Percentiles rank a stretch among this genome's conserved stretches.
Evolutionary conservation across 2,797 vertebrate genomes (phyloP).

Genomic region (Helarctos malayanus): DNA sequence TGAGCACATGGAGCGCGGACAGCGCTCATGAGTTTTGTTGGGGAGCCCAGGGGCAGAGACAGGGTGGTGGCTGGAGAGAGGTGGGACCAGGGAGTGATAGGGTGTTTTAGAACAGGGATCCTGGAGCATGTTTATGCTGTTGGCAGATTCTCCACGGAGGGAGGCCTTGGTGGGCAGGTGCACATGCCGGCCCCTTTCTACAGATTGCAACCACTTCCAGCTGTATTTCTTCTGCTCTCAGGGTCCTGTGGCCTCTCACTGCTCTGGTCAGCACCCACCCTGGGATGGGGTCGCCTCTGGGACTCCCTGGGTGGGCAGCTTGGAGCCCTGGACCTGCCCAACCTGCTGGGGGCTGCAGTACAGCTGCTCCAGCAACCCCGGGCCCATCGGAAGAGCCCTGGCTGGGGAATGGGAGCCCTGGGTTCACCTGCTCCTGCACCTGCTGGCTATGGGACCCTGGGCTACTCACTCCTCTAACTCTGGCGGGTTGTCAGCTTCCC

Average conservation of each 20-base stretch:
- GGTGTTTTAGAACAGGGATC: neutral
- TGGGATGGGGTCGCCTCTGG: neutral
- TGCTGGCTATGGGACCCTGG: neutral
- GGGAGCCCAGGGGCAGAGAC: neutral
- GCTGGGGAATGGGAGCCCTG: rapidly evolving
- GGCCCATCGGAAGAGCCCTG: neutral
- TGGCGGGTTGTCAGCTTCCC: neutral
- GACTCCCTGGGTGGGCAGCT: neutral
- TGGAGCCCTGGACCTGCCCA: neutral
- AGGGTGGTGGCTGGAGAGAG: neutral
- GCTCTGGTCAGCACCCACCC: neutral
- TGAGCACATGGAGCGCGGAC: no score
- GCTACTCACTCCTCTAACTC: neutral
- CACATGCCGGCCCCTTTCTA: neutral
- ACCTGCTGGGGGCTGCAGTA: rapidly evolving
- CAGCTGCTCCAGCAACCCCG: neutral
- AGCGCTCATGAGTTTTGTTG: neutral
- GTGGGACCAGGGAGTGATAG: neutral
- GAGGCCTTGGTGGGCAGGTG: neutral
- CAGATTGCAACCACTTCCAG: neutral
- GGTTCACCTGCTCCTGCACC: neutral
- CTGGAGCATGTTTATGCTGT: rapidly evolving
- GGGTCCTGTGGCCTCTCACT: neutral
- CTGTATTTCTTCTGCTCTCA: neutral
- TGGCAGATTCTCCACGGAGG: neutral